Evolutionary conservation across 2,888 invertebrate species (phyloP).

Genomic region (Zygogramma bicolorata): DNA sequence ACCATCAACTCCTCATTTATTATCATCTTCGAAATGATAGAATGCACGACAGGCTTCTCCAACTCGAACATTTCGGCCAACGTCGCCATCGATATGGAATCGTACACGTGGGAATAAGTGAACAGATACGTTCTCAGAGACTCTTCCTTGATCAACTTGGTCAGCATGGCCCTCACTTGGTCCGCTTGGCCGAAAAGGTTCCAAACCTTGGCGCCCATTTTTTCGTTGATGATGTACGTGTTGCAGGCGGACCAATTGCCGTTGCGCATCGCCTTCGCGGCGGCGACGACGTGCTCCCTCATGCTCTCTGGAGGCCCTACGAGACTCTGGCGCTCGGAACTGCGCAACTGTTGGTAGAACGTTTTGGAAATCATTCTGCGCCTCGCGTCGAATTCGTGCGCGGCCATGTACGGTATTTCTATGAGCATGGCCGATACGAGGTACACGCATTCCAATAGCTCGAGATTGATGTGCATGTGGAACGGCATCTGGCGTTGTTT

Average conservation of each 20-base stretch:
- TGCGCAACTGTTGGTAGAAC: conserved; percentile 92
- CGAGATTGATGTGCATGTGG: conserved; percentile 99
- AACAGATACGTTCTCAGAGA: conserved; percentile 96
- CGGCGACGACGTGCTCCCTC: conserved; percentile 99
- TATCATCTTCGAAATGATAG: conserved; percentile 99
- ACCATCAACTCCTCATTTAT: conserved; percentile 95
- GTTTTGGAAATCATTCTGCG: conserved; percentile 96
- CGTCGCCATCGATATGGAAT: conserved; percentile 92
- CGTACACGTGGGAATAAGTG: conserved; percentile 98
- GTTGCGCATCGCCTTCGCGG: conserved; percentile 97
- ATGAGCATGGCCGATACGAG: conserved; percentile 98
- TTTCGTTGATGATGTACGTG: conserved; percentile 96
- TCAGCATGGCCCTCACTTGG: conserved; percentile 91
- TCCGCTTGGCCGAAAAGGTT: conserved; percentile 94
- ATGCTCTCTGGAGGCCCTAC: conserved; percentile 99
- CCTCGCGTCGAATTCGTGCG: conserved; percentile 97
- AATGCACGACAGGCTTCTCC: conserved; percentile 87
- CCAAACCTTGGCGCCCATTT: conserved; percentile 99
- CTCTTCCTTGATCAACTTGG: conserved; percentile 95
- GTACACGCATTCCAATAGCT: conserved; percentile 98
- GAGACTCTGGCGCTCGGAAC: conserved; percentile 89
- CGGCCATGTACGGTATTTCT: conserved; percentile 99
- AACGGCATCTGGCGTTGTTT: conserved; percentile 98
- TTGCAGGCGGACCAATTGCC: conserved; percentile 98
- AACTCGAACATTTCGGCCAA: conserved; percentile 96